Base-by-base conservation (phyloP, 2,888 invertebrate species). In the Celastrina argiolus region DNA sequence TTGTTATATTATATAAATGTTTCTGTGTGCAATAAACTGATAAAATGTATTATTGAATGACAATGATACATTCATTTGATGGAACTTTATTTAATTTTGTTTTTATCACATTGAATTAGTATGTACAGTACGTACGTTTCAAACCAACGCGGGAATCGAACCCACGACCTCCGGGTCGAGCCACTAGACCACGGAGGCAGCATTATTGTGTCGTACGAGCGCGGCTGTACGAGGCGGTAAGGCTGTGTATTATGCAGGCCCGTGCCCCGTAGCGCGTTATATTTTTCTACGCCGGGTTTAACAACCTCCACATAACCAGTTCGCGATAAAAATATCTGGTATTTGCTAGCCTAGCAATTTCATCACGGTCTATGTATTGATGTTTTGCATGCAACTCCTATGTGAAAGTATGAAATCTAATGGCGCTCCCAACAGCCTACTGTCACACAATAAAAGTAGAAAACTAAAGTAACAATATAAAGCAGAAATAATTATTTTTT, bases 301-400 rank as follows among this genome's bases (percentile, higher is more conserved):
- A 31, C 58, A 51, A 51, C 51, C 51, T 51, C 45, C 22, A 14
- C 5, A 51, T 18, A 58, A 58, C 58, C 58, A n/a, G 58, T 58
- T 58, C 26, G 58, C 28, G 58, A 58, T 58, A 58, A 58, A 58
- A 58, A 58, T 31, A 58, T 58, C 58, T 58, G n/a, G 28, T 58
- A 31, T 58, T 58, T 31, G 58, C 58, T 58, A n/a, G n/a, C 31
- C 58, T 58, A 58, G 31, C 58, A 31, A n/a, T 56, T 22, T 18
- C 28, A 56, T 28, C 56, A 56, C 56, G n/a, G n/a, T 58, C 8
- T 45, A 1, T 14, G 18, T 58, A 51, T 51, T 51, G 51, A 51
- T 26, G 51, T 51, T 51, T 51, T 51, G 51, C 51, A 51, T 51
- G 51, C 51, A 14, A 51, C 22, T 36, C 36, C 36, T 10, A 36